These are phyloP conservation scores for Endomychus coccineus DNA, from an alignment of 2,888 invertebrate species.

Conservation along the genomic window DNA sequence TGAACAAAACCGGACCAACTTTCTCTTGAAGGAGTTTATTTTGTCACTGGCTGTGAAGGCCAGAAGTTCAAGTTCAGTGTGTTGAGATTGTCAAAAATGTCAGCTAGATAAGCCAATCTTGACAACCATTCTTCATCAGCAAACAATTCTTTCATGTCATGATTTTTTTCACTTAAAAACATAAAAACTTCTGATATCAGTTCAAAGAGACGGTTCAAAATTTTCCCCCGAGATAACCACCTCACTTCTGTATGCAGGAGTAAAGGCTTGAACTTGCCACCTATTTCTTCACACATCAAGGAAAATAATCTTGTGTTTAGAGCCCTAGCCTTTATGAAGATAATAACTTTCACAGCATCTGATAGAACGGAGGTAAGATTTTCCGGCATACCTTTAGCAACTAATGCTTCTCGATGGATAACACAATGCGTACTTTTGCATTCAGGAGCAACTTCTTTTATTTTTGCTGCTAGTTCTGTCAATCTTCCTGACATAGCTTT, in stretches of 20 bases:
- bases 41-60: too few species aligned
- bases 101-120: slow-evolving; percentile 17
- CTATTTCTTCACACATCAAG: slow-evolving; percentile 17
- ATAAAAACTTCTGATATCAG: too few species aligned
- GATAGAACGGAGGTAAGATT: slow-evolving; percentile 13
- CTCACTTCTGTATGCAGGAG: slow-evolving; percentile 21
- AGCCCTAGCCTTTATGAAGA: slow-evolving; percentile 14
- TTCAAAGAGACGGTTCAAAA: slow-evolving; percentile 19
- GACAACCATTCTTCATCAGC: slow-evolving; percentile 16
- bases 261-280: slow-evolving; percentile 16
- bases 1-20: too few species aligned
- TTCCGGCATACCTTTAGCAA: slow-evolving; percentile 29
- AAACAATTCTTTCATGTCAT: too few species aligned
- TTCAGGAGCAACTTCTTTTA: slow-evolving; percentile 21
- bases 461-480: slow-evolving; percentile 18
- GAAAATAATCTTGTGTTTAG: slow-evolving; percentile 14
- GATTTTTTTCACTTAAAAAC: too few species aligned
- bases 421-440: slow-evolving; percentile 22
- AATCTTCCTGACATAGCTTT: slow-evolving; percentile 21
- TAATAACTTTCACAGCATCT: slow-evolving; percentile 16
- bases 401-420: slow-evolving; percentile 21
- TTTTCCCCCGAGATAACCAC: slow-evolving; percentile 21
- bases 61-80: slow-evolving; percentile 11
- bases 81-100: slow-evolving; percentile 12
- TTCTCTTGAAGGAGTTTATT: too few species aligned